Conservation (phyloP, 1,140 invertebrate genomes). For the Tetramorium alpestre region DNA sequence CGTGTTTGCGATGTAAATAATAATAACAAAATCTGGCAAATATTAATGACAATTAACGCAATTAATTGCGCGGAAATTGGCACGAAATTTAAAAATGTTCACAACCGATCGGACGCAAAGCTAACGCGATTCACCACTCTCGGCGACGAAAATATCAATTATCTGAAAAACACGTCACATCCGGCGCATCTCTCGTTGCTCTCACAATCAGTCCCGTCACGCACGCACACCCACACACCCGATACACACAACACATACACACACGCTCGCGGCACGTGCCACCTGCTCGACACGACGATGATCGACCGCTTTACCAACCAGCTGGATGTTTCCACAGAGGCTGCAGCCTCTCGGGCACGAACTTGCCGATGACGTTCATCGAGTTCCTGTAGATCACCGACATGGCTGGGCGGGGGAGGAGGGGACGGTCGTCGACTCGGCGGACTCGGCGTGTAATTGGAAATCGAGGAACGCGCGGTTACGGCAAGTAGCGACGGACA, state of each 20-base stretch:
- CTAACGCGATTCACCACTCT: background rate
- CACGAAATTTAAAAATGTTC: background rate
- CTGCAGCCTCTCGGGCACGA: constrained; percentile 91
- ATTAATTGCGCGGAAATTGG: background rate
- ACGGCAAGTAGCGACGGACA: constrained; percentile 1
- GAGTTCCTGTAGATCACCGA: constrained; percentile 88
- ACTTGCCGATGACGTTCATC: constrained; percentile 90
- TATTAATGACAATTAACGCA: background rate
- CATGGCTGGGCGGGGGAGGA: constrained; percentile 73
- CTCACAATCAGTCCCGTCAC: background rate
- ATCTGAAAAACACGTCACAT: background rate
- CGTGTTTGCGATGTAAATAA: background rate
- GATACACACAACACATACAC: background rate
- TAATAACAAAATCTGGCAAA: background rate
- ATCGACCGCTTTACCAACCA: constrained; percentile 87
- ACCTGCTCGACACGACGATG: constrained; percentile 5
- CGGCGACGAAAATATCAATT: background rate
- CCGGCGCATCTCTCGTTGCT: background rate
- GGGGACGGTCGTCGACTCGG: background rate
- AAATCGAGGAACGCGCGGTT: background rate
- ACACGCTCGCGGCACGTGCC: constrained; percentile 58
- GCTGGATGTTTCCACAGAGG: constrained; percentile 97
- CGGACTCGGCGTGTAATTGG: background rate
- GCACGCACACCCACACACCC: background rate
- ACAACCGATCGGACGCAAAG: no score